Evolutionary conservation across 23 tunicate species (phyloP), one percentile per base, ranked within the genome.

Genomic region (Halocynthia roretzi): DNA sequence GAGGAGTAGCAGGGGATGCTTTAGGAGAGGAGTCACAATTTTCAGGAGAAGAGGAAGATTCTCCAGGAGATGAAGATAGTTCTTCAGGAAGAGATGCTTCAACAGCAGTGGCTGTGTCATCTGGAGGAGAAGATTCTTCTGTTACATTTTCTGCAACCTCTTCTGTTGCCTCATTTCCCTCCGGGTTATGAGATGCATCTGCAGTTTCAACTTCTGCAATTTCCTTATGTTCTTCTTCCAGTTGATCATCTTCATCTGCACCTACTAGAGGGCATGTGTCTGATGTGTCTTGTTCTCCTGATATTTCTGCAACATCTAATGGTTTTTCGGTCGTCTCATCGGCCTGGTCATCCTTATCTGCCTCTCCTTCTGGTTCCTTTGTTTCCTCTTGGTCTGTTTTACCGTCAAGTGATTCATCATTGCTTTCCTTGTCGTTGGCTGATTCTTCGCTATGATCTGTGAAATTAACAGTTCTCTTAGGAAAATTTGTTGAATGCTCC

Each of bases 191-290:
- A 2, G 15, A 48, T 72, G n/a, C 77, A 51, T 71, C 56, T 53
- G 0, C 50, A n/a, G 8, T 49, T 44, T 71, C 79, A 14, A 20
- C 83, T 51, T 50, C 48, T 7, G 10, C 56, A 17, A 9, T 6
- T 10, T 23, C 56, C 11, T 70, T 23, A 11, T 78, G 6, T n/a
- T 71, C 82, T 20, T 70, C 80, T 21, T 66, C 76, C 4, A 22
- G 40, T 54, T 52, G 51, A 7, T 72, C 78, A 11, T 21, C 68
- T 7, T 68, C 19, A 49, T 20, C 61, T 22, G 10, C 21, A 53
- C 56, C 56, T 65, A 11, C 70, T 1, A 8, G 10, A 10, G 19
- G 55, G 8, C 10, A 22, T 0, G 17, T 53, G 8, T 74, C 78
- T 20, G 78, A 8, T 8, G 10, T 10, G n/a, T 53, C 56, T 74